These are phyloP conservation scores for Thalassophryne amazonica DNA, from an alignment of 2,797 vertebrate species.

Conservation along the genomic window DNA sequence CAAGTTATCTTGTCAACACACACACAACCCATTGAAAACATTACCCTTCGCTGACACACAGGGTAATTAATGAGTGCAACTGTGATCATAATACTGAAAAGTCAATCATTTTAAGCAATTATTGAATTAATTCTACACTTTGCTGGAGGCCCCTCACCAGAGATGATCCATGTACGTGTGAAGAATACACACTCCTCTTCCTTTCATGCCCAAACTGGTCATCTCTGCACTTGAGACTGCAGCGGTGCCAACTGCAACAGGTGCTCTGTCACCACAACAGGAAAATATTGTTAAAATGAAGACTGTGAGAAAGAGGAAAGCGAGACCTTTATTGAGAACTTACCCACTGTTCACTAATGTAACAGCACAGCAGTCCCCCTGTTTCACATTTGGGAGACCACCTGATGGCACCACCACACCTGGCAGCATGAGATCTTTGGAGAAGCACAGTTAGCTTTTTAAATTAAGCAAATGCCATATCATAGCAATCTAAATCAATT, in stretches of 20 bases:
- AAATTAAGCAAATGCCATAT: background rate
- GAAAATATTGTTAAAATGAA: background rate
- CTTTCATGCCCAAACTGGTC: conserved; percentile 87
- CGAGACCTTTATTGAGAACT: background rate
- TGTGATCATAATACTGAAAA: too few species aligned
- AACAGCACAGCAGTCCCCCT: conserved; percentile 85
- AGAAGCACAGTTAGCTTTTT: conserved; percentile 1
- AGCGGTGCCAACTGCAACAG: conserved; percentile 87
- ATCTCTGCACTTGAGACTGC: conserved; percentile 86
- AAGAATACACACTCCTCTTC: conserved; percentile 89
- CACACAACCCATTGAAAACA: too few species aligned
- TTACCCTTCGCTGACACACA: too few species aligned
- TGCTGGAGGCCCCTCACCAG: conserved; percentile 79
- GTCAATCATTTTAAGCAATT: background rate
- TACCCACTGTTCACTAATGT: conserved; percentile 88
- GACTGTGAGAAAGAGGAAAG: background rate
- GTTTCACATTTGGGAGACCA: conserved; percentile 85
- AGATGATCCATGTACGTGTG: conserved; percentile 92
- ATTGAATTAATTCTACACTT: background rate
- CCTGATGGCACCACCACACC: conserved; percentile 85
- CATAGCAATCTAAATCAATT: background rate
- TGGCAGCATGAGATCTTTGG: conserved; percentile 94
- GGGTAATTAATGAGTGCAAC: too few species aligned
- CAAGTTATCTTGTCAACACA: too few species aligned
- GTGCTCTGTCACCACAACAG: conserved; percentile 80